These are phyloP conservation scores for Heliothis peltigera DNA, from an alignment of 2,888 invertebrate genomes.

Conservation along the genomic window DNA sequence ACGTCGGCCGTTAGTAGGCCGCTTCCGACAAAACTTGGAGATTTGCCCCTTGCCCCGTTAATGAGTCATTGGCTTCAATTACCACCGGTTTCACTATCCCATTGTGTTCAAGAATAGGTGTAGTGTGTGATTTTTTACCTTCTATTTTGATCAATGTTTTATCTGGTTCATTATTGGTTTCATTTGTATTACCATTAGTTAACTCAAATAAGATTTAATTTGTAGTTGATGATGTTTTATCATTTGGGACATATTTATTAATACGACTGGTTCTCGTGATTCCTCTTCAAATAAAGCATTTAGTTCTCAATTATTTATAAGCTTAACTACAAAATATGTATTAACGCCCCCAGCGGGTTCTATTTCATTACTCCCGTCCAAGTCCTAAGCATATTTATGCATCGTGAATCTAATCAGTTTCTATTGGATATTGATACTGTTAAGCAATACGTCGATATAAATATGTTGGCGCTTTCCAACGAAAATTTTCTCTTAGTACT, in stretches of 20 bases:
- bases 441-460: constrained; percentile 48
- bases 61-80: constrained; percentile 62
- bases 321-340: constrained; percentile 14
- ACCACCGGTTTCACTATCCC: constrained; percentile 40
- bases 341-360: constrained; percentile 31
- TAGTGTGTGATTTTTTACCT: constrained; percentile 36
- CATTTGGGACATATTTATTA: not conserved
- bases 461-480: constrained; percentile 48
- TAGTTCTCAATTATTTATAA: constrained; percentile 16
- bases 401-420: constrained; percentile 45
- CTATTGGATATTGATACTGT: constrained; percentile 44
- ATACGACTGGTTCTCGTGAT: not conserved
- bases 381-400: constrained; percentile 45
- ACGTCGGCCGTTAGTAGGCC: constrained; percentile 61
- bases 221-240: not conserved
- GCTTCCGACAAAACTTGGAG: constrained; percentile 64
- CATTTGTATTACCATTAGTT: not conserved
- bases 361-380: constrained; percentile 39
- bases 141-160: not conserved
- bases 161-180: not conserved
- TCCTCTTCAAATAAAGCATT: constrained; percentile 19
- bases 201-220: not conserved
- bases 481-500: constrained; percentile 39
- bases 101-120: constrained; percentile 39
- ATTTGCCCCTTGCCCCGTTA: constrained; percentile 60